Evolutionary conservation across 1,140 invertebrate genomes (phyloP).

Genomic region (Pseudomyrmex sp.): DNA sequence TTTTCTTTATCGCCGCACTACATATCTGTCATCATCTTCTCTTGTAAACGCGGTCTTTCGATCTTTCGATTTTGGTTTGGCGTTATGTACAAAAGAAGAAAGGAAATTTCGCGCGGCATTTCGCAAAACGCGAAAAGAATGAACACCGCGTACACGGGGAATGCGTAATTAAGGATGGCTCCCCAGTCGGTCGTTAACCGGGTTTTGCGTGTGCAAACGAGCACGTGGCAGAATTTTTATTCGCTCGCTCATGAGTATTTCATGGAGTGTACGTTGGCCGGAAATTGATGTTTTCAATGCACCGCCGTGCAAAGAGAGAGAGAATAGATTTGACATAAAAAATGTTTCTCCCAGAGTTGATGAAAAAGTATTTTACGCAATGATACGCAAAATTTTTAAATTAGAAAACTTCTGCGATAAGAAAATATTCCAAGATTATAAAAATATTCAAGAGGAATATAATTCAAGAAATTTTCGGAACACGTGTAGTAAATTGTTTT

Average conservation of each 20-base stretch:
- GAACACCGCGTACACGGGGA: conserved; percentile 13
- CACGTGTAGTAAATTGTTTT: background rate
- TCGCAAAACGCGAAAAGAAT: conserved; percentile 50
- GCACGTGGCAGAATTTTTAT: conserved; percentile 55
- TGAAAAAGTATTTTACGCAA: background rate
- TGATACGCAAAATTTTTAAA: background rate
- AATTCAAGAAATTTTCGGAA: background rate
- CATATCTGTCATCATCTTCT: conserved; percentile 9
- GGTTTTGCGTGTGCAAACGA: conserved; percentile 52
- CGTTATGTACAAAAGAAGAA: background rate
- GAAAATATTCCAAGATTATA: no score
- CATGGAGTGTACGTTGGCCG: conserved; percentile 42
- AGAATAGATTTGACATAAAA: conserved; percentile 33
- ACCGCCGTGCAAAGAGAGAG: background rate
- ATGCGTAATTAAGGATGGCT: conserved; percentile 49
- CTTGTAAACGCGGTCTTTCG: background rate
- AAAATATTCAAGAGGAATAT: background rate
- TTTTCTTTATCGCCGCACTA: background rate
- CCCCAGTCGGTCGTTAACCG: conserved; percentile 36
- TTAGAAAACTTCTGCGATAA: background rate
- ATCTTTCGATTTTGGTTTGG: conserved; percentile 10
- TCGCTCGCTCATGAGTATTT: conserved; percentile 57
- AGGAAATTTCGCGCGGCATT: conserved; percentile 25
- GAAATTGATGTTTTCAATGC: conserved; percentile 34
- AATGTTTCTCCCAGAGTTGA: conserved; percentile 18